Percentiles rank a stretch among this genome's conserved stretches.
Evolutionary conservation across 2,797 vertebrate species (phyloP).

Genomic region (Balearica regulorum): DNA sequence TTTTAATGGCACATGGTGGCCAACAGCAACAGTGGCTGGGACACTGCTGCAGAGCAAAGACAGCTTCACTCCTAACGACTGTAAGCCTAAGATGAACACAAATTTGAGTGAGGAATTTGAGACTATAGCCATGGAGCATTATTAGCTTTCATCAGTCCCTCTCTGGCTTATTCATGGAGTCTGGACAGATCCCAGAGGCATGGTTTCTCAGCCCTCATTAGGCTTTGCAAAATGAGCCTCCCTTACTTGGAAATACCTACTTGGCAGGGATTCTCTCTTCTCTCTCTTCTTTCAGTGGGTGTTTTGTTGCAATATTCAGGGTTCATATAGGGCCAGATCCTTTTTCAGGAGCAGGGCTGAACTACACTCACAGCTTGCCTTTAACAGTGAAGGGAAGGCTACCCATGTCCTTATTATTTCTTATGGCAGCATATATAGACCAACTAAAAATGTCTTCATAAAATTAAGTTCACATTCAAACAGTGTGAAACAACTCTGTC

Average conservation of each 20-base stretch:
- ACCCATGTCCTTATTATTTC: background rate
- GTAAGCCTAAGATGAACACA: background rate
- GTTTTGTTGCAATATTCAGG: background rate
- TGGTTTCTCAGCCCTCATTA: constrained; percentile 26
- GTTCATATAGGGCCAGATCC: background rate
- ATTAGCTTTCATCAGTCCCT: constrained; percentile 19
- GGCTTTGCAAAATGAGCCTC: constrained; percentile 6
- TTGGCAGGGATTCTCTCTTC: background rate
- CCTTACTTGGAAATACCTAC: background rate
- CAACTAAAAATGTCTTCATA: background rate
- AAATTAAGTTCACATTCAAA: background rate
- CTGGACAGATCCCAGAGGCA: constrained; percentile 17
- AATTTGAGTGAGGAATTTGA: constrained; percentile 18
- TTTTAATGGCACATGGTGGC: background rate
- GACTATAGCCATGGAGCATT: background rate
- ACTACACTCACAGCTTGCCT: background rate
- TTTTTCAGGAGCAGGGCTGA: background rate
- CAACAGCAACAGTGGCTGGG: background rate
- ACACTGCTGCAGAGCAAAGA: background rate
- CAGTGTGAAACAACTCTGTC: background rate
- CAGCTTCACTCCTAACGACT: background rate
- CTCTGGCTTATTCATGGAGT: background rate
- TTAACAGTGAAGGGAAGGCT: background rate
- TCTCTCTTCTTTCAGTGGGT: background rate
- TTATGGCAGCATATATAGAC: background rate